A percentile compares a stretch with the other conserved stretches of the same genome.
Evolutionary conservation across 2,797 vertebrate genomes (phyloP).

Genomic region (Enoplosus armatus): DNA sequence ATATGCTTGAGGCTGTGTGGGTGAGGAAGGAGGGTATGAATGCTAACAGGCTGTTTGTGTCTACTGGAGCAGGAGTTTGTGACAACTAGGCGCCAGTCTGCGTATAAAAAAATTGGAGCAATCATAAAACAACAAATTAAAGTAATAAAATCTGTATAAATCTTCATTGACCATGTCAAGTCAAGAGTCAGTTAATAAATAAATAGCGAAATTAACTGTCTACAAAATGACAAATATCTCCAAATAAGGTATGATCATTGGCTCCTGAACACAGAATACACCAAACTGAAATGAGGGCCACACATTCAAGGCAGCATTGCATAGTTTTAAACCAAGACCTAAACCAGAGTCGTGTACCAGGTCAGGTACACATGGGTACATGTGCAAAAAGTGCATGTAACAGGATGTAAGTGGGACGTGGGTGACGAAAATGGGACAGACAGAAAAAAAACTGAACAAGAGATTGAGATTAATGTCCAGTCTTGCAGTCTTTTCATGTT

Average conservation of each 20-base stretch:
- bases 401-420: background rate
- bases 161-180: constrained; percentile 1
- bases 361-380: background rate
- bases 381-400: constrained; percentile 29
- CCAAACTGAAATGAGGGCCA: background rate
- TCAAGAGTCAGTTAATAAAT: constrained; percentile 47
- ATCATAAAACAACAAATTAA: constrained; percentile 18
- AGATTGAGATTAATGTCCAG: background rate
- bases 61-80: constrained; percentile 4
- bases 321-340: constrained; percentile 60
- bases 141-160: constrained; percentile 39
- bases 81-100: background rate
- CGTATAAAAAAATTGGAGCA: background rate
- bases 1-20: constrained; percentile 54
- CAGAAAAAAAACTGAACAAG: background rate
- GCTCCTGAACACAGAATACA: constrained; percentile 12
- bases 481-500: background rate
- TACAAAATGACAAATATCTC: constrained; percentile 21
- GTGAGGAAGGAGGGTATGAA: constrained; percentile 32
- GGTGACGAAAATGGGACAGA: background rate
- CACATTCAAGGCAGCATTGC: constrained; percentile 61
- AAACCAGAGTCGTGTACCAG: constrained; percentile 39
- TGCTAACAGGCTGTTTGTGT: constrained; percentile 45
- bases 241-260: constrained; percentile 6
- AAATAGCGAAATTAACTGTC: constrained; percentile 42